phyloP scores from a whole-genome alignment of 2,797 vertebrate species.

The Sebastes aleutianus region DNA sequence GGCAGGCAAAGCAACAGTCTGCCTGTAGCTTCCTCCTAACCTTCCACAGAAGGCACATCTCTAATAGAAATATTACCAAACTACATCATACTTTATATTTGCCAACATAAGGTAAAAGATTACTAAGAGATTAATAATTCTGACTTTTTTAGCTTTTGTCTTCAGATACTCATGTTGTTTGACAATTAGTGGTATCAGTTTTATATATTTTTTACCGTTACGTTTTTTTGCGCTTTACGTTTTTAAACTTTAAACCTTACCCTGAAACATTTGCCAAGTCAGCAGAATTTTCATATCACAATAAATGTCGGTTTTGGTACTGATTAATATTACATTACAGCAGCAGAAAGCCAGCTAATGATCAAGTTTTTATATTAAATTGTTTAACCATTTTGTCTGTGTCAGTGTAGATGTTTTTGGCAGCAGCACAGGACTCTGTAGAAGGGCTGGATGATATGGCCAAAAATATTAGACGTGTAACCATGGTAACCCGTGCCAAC shows the following conservation, averaged over 20 bases:
- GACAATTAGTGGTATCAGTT: neutral
- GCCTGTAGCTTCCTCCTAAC: slow-evolving; percentile 48
- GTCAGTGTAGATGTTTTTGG: neutral
- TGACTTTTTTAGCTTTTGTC: neutral
- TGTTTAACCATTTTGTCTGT: neutral
- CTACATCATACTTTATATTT: neutral
- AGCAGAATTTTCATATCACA: neutral
- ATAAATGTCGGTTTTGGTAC: neutral
- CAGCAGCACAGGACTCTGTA: too few relatives aligned
- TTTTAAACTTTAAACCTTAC: neutral
- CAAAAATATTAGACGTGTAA: too few relatives aligned
- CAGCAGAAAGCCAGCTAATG: neutral
- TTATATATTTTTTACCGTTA: too few relatives aligned
- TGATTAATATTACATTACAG: neutral
- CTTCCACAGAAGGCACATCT: neutral
- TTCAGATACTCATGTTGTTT: neutral
- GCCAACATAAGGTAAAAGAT: neutral
- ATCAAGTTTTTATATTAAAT: neutral
- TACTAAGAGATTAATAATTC: neutral
- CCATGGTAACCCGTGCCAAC: too few relatives aligned
- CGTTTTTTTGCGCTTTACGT: neutral
- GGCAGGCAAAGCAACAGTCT: slow-evolving; percentile 33
- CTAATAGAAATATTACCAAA: slow-evolving; percentile 1
- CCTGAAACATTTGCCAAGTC: neutral
- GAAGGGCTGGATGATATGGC: too few relatives aligned